Conservation (phyloP, 1,140 invertebrate species). For the Musca vetustissima region DNA sequence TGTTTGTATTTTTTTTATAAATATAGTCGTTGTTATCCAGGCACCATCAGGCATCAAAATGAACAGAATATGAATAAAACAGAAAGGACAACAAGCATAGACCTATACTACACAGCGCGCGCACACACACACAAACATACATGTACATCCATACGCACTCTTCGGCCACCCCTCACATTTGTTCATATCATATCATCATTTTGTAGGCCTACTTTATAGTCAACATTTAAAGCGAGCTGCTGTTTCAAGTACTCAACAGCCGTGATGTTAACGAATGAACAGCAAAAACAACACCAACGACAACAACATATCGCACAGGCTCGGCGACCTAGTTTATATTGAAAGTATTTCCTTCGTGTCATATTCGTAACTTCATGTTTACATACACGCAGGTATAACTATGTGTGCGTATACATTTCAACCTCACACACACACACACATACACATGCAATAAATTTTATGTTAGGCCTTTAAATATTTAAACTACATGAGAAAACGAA, state of each 20-base stretch:
- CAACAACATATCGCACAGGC: slow-evolving; percentile 11
- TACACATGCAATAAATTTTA: not conserved
- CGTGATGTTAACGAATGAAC: too few relatives aligned
- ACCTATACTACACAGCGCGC: not conserved
- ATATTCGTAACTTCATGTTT: not conserved
- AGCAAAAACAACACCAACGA: not conserved
- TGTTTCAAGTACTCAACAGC: not conserved
- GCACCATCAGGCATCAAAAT: slow-evolving; percentile 15
- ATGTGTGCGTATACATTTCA: too few relatives aligned
- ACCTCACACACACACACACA: not conserved
- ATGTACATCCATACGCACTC: too few relatives aligned
- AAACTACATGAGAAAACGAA: too few relatives aligned
- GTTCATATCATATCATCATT: too few relatives aligned
- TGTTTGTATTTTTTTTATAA: not conserved
- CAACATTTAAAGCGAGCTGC: too few relatives aligned
- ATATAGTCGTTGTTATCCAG: slow-evolving; percentile 9
- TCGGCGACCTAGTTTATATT: slow-evolving; percentile 18
- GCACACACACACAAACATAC: not conserved
- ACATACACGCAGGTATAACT: not conserved
- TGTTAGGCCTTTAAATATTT: slow-evolving; percentile 3
- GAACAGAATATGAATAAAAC: slow-evolving; percentile 11
- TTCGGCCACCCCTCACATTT: too few relatives aligned
- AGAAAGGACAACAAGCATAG: slow-evolving; percentile 6
- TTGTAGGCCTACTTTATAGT: too few relatives aligned
- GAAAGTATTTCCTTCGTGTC: slow-evolving; percentile 6